phyloP scores from a whole-genome alignment of 2,797 vertebrate genomes.

The Cyprinodon diabolis region DNA sequence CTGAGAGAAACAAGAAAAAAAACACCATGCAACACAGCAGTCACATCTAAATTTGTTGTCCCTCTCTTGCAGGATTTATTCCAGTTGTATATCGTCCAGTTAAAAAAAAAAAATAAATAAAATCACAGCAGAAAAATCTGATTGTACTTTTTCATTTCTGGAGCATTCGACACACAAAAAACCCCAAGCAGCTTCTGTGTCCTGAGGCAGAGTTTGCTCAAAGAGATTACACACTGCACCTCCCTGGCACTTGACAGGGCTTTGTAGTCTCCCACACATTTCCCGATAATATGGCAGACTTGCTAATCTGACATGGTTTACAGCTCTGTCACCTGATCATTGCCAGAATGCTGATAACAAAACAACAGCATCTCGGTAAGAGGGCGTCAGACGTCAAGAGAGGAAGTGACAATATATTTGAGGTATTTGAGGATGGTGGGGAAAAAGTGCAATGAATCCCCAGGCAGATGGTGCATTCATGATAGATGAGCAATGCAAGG shows the following conservation, averaged over 20 bases:
- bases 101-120: not conserved
- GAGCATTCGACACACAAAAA: slow-evolving; percentile 8
- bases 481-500: slow-evolving; percentile 58
- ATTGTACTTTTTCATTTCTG: slow-evolving; percentile 27
- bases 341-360: slow-evolving; percentile 46
- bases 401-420: slow-evolving; percentile 37
- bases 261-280: slow-evolving; percentile 67
- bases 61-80: slow-evolving; percentile 28
- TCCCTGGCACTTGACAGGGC: slow-evolving; percentile 55
- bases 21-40: slow-evolving; percentile 42
- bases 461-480: slow-evolving; percentile 67
- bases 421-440: slow-evolving; percentile 13
- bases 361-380: slow-evolving; percentile 38
- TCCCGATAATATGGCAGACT: slow-evolving; percentile 57
- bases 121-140: slow-evolving; percentile 10
- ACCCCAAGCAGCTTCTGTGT: slow-evolving; percentile 56
- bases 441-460: slow-evolving; percentile 40
- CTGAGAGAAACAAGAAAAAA: slow-evolving; percentile 1
- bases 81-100: slow-evolving; percentile 5
- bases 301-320: slow-evolving; percentile 62
- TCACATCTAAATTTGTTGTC: slow-evolving; percentile 39
- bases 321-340: slow-evolving; percentile 59
- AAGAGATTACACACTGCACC: slow-evolving; percentile 60
- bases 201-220: slow-evolving; percentile 65
- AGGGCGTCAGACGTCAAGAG: slow-evolving; percentile 36